These are phyloP conservation scores for Siderastrea radians DNA, from an alignment of 92 coral and sea anemone genomes.

Conservation along the genomic window DNA sequence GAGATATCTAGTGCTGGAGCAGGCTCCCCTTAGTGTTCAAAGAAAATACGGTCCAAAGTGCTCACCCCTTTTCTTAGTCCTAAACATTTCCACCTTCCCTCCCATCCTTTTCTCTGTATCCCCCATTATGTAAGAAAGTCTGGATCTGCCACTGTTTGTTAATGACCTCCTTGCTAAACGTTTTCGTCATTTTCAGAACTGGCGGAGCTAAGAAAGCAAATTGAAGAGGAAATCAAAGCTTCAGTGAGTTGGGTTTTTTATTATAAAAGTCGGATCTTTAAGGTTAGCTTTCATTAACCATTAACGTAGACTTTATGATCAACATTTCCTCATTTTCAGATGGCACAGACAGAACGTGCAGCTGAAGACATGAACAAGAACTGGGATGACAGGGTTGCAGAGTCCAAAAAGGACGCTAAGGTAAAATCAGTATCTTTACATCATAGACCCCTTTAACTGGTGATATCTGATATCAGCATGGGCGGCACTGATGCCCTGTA, in stretches of 20 bases:
- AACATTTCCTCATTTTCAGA: conserved; percentile 26
- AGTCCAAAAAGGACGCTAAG: conserved; percentile 70
- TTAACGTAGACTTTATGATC: background rate
- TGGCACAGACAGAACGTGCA: conserved; percentile 87
- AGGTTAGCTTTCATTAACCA: no score
- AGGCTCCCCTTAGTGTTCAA: no score
- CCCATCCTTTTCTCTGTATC: background rate
- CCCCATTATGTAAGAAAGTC: no score
- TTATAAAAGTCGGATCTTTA: background rate
- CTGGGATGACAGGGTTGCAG: conserved; percentile 89
- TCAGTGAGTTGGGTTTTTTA: conserved; percentile 63
- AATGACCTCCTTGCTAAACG: background rate
- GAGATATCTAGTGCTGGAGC: no score
- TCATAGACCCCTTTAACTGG: no score
- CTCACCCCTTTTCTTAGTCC: no score
- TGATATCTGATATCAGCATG: no score
- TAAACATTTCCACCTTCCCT: no score
- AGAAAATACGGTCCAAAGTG: no score
- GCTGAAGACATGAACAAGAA: conserved; percentile 86
- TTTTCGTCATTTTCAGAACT: conserved; percentile 69
- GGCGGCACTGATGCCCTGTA: no score
- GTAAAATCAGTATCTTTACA: conserved; percentile 37
- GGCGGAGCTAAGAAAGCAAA: conserved; percentile 93
- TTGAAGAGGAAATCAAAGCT: conserved; percentile 91
- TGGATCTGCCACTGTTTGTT: background rate